Base-by-base conservation (phyloP, 2,888 invertebrate species). In the Trachelus iudaicus region DNA sequence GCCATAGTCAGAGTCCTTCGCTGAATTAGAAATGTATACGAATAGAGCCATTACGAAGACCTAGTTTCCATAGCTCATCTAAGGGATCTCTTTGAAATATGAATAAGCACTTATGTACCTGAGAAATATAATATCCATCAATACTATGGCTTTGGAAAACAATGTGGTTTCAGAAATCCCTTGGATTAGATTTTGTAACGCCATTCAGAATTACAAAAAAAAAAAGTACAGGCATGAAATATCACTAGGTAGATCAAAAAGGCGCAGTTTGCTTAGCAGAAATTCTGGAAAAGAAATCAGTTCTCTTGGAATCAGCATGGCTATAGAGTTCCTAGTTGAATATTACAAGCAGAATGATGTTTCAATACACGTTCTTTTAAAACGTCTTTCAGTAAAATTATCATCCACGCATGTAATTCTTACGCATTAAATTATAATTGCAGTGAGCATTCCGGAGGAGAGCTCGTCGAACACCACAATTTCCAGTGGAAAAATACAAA, bases 381-480 rank as follows among this genome's bases (percentile, higher is more conserved):
- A 56, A 9, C 56, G 15, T 56, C 9, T 56, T 23, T 1, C 23
- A 56, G 23, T 9, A 56, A 9, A 56, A 23, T 56, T 9, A 56
- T 23, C 56, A 56, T 56, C 9, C 1, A 23, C 9, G 2, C 9
- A 23, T 56, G 2, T 56, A 23, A 56, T 56, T 9, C 9, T 6
- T 56, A 56, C 0, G 56, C 23, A 56, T 56, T 56, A 9, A 23
- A 56, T 40, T 40, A 40, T 40, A 40, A 40, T 83, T 85, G 73
- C 84, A 89, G 89, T 85, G 79, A 88, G 81, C 76, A 73, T 75
- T 11, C 76, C 86, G 76, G 85, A 79, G 34, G 84, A 81, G 15
- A 85, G 71, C 73, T 83, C 81, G 71, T 84, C 85, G 1, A 82
- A 81, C 34, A 75, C 73, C 34, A 83, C 82, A 11, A 75, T 87